A percentile compares a stretch with the other conserved stretches of the same genome.
Evolutionary conservation across 2,888 invertebrate genomes (phyloP).

Genomic region (Pseudococcus jackbeardsleyi): DNA sequence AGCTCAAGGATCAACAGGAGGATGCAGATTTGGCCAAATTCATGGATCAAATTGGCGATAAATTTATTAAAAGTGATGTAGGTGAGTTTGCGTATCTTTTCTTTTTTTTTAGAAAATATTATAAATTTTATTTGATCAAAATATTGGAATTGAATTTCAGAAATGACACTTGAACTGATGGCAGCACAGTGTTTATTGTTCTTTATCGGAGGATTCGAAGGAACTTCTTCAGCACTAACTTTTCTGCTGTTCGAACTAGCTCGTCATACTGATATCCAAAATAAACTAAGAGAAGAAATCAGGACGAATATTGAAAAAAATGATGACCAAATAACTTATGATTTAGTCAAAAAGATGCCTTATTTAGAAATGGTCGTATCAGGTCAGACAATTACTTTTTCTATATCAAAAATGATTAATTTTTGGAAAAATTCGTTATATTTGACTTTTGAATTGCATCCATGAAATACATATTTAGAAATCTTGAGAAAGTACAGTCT

Average conservation of each 20-base stretch:
- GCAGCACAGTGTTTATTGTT: slow-evolving; percentile 14
- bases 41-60: not conserved
- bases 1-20: not conserved
- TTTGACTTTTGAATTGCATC: too few relatives aligned
- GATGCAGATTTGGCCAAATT: slow-evolving; percentile 13
- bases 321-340: slow-evolving; percentile 71
- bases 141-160: slow-evolving; percentile 69
- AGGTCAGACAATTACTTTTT: slow-evolving; percentile 69
- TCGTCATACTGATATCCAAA: slow-evolving; percentile 72
- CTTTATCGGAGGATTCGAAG: slow-evolving; percentile 71
- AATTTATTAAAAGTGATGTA: not conserved
- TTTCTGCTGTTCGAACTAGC: slow-evolving; percentile 75
- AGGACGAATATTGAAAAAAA: slow-evolving; percentile 70
- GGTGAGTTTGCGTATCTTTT: not conserved
- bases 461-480: slow-evolving; percentile 39
- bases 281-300: slow-evolving; percentile 72
- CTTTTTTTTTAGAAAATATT: too few relatives aligned
- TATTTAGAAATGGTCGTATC: slow-evolving; percentile 74
- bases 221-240: slow-evolving; percentile 73
- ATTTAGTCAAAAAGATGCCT: slow-evolving; percentile 72
- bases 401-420: too few relatives aligned
- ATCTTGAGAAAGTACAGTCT: slow-evolving; percentile 20
- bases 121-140: too few relatives aligned
- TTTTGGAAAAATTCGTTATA: too few relatives aligned
- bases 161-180: slow-evolving; percentile 72